Conservation (phyloP, 2,113 vertebrate genomes). For the Neodontobutis hainanensis region DNA sequence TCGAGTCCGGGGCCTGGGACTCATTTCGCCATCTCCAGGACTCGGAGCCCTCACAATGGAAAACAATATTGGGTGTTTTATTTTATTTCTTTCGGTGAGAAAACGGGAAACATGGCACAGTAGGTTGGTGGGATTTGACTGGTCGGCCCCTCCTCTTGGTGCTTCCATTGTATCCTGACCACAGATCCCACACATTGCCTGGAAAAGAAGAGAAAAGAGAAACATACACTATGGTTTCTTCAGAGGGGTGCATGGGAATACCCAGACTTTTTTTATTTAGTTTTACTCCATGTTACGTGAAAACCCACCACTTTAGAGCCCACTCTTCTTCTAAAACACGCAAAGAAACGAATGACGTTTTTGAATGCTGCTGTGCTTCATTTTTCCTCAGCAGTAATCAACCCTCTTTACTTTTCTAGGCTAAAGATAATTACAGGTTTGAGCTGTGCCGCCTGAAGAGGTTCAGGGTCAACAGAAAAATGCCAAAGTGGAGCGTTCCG, state of each 20-base stretch:
- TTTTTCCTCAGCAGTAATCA: conserved; percentile 56
- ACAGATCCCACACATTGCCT: conserved; percentile 69
- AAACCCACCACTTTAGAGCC: too few relatives aligned
- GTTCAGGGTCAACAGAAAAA: conserved; percentile 65
- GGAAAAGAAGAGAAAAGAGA: conserved; percentile 65
- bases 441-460: conserved; percentile 51
- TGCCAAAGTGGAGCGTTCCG: conserved; percentile 33
- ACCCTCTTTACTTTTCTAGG: conserved; percentile 56
- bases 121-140: conserved; percentile 51
- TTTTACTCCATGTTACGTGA: conserved; percentile 20
- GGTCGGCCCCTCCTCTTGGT: conserved; percentile 55
- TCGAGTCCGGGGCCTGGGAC: conserved; percentile 42
- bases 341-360: conserved; percentile 9
- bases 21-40: conserved; percentile 54
- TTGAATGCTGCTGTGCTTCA: conserved; percentile 24
- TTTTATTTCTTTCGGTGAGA: conserved; percentile 20
- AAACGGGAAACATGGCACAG: conserved; percentile 47
- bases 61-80: conserved; percentile 60
- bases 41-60: conserved; percentile 58
- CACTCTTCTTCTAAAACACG: too few relatives aligned
- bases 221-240: conserved; percentile 65
- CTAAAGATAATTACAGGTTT: conserved; percentile 72
- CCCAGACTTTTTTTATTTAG: conserved; percentile 25
- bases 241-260: conserved; percentile 30
- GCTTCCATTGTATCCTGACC: conserved; percentile 70